Conservation (phyloP, 2,888 invertebrate genomes). For the Cistogaster globosa region DNA sequence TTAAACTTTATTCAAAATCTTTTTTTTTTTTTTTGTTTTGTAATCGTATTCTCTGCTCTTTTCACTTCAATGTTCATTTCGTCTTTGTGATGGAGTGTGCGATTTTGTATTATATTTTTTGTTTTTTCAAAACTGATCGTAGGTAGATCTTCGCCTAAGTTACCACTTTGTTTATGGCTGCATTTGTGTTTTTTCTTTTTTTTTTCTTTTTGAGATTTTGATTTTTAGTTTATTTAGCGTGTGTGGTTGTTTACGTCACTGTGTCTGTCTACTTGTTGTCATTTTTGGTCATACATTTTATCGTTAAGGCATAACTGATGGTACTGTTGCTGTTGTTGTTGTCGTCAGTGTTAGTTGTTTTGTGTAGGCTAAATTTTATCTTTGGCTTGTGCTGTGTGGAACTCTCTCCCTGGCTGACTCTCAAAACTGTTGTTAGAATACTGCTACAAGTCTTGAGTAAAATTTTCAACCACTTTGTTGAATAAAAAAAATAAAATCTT, state of each 20-base stretch:
- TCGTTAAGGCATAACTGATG: constrained; percentile 42
- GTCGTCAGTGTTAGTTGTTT: constrained; percentile 38
- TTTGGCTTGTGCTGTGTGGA: constrained; percentile 33
- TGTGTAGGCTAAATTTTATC: constrained; percentile 53
- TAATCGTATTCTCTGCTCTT: too few species aligned
- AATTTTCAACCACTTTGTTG: constrained; percentile 47
- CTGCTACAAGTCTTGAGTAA: constrained; percentile 19
- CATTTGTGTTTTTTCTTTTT: constrained; percentile 39
- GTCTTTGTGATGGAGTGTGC: constrained; percentile 61
- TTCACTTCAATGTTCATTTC: constrained; percentile 46
- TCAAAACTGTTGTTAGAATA: constrained; percentile 2
- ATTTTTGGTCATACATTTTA: constrained; percentile 66
- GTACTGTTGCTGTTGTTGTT: constrained; percentile 39
- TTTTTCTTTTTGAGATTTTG: constrained; percentile 44
- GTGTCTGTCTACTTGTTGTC: constrained; percentile 49
- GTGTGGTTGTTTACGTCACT: constrained; percentile 62
- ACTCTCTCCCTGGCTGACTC: constrained; percentile 18
- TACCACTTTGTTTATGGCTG: constrained; percentile 51
- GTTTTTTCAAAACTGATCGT: constrained; percentile 69
- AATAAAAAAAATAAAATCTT: constrained; percentile 26
- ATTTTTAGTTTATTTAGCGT: constrained; percentile 52
- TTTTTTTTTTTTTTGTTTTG: constrained; percentile 67
- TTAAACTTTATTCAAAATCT: constrained; percentile 67
- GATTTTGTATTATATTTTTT: constrained; percentile 58
- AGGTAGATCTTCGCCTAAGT: constrained; percentile 74